phyloP scores from a whole-genome alignment of 2,888 invertebrate species.

The Empis livida region DNA sequence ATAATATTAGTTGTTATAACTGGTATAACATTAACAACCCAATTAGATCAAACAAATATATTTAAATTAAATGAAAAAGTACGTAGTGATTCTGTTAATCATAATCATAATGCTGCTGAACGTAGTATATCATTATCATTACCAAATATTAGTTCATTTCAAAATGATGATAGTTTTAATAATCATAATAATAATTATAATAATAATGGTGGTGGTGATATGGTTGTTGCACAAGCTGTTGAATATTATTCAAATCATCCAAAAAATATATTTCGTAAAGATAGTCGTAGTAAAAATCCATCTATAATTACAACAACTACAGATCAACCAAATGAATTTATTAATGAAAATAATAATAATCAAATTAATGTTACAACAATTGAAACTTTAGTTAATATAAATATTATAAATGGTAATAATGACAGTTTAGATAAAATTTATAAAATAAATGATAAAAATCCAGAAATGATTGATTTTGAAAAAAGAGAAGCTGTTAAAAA shows the following conservation, averaged over 20 bases:
- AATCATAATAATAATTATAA: background rate
- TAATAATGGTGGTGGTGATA: background rate
- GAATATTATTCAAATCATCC: constrained; percentile 30
- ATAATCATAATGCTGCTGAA: background rate
- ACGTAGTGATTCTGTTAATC: constrained; percentile 31
- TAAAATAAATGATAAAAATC: constrained; percentile 26
- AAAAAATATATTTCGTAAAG: constrained; percentile 24
- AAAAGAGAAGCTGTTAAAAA: constrained; percentile 34
- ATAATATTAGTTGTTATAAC: constrained; percentile 41
- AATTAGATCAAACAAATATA: constrained; percentile 33
- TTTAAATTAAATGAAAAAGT: constrained; percentile 32
- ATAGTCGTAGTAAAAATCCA: no score
- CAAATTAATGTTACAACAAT: background rate
- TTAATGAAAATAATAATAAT: background rate
- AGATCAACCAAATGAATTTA: background rate
- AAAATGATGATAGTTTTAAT: no score
- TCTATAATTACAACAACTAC: no score
- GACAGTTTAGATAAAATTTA: background rate
- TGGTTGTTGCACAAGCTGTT: background rate
- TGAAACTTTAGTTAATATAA: no score
- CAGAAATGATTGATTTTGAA: constrained; percentile 28
- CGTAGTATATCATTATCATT: background rate
- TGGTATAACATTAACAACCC: constrained; percentile 39
- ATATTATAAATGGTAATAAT: background rate
- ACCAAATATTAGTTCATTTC: background rate